Evolutionary conservation across 2,797 vertebrate species (phyloP).

Genomic region (Malurus leucopterus): DNA sequence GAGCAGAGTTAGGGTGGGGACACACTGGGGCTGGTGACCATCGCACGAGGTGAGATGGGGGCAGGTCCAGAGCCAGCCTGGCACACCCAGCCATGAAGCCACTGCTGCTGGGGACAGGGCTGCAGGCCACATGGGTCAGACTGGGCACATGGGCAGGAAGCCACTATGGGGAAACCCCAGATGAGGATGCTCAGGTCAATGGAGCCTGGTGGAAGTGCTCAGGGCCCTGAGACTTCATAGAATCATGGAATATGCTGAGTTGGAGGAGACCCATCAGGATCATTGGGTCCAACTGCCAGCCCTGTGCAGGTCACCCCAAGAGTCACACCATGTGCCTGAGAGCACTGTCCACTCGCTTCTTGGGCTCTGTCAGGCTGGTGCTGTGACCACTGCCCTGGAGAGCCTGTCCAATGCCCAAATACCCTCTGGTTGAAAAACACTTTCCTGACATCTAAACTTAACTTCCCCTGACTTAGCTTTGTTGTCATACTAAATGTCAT

Average conservation of each 20-base stretch:
- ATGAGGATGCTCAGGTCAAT: neutral
- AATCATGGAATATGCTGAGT: neutral
- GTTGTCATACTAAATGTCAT: neutral
- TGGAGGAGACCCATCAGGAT: neutral
- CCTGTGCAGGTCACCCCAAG: too few species aligned
- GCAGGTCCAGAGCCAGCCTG: too few species aligned
- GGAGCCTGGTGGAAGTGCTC: neutral
- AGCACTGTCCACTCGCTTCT: neutral
- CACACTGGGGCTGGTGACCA: neutral
- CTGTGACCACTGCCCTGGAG: too few species aligned
- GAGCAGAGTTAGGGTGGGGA: neutral
- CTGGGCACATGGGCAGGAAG: rapidly evolving
- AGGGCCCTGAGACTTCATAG: neutral
- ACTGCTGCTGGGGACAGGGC: neutral
- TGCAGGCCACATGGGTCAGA: neutral
- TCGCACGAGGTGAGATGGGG: rapidly evolving
- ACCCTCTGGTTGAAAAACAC: neutral
- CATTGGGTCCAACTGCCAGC: neutral
- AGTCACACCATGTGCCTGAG: neutral
- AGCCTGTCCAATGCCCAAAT: rapidly evolving
- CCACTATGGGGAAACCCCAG: rapidly evolving
- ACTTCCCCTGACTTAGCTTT: neutral
- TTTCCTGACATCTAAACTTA: neutral
- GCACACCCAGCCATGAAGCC: neutral
- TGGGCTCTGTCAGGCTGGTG: neutral